phyloP scores from a whole-genome alignment of 2,113 vertebrate genomes.

The Laticauda laticaudata region DNA sequence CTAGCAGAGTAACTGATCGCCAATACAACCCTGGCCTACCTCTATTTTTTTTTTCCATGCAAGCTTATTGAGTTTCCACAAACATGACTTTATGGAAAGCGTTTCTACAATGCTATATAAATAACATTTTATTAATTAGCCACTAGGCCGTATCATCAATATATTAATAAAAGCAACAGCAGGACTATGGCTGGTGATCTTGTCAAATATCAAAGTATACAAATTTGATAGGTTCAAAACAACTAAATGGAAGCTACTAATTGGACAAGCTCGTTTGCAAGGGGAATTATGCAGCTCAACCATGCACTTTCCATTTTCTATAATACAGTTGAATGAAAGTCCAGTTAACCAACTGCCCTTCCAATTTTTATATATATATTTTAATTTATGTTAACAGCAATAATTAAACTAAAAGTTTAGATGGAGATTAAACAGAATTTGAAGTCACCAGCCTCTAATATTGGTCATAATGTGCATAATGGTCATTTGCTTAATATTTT shows the following conservation, averaged over 20 bases:
- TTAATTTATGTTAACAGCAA: background rate
- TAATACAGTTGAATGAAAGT: background rate
- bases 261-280: background rate
- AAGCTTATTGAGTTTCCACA: background rate
- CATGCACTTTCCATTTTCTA: background rate
- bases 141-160: background rate
- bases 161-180: background rate
- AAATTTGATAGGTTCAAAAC: background rate
- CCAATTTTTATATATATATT: background rate
- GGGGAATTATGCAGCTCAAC: background rate
- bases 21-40: too few relatives aligned
- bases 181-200: background rate
- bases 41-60: too few relatives aligned
- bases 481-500: background rate
- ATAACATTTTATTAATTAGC: background rate
- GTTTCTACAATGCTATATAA: background rate
- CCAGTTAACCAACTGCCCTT: background rate
- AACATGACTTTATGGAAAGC: background rate
- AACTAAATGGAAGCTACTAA: background rate
- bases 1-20: background rate
- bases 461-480: constrained; percentile 29
- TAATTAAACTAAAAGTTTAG: background rate
- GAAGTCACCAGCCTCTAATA: constrained; percentile 24
- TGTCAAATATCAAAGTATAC: background rate
- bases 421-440: background rate